A percentile compares a stretch with the other conserved stretches of the same genome.
phyloP scores from a whole-genome alignment of 2,888 invertebrate species.

The Sisyra nigra region DNA sequence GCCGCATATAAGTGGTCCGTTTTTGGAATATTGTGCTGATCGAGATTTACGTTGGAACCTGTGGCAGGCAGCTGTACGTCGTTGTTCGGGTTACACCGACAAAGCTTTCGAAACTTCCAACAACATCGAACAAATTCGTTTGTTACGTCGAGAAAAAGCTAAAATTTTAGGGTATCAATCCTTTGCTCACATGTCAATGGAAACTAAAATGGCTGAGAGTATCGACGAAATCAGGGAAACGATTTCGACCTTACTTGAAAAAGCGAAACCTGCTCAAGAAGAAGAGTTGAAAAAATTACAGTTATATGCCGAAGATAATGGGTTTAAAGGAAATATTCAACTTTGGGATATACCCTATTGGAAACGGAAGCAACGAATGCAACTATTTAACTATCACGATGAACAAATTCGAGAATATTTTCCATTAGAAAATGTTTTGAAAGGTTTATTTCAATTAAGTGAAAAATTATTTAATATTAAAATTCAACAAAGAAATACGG shows the following conservation, averaged over 20 bases:
- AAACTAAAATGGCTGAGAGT: constrained; percentile 82
- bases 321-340: constrained; percentile 47
- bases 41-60: constrained; percentile 62
- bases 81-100: constrained; percentile 50
- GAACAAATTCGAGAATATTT: constrained; percentile 64
- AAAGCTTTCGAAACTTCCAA: constrained; percentile 51
- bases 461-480: constrained; percentile 63
- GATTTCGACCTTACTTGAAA: constrained; percentile 46
- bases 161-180: constrained; percentile 59
- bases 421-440: constrained; percentile 63
- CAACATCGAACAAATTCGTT: constrained; percentile 62
- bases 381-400: constrained; percentile 51
- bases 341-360: constrained; percentile 82
- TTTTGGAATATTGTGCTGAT: constrained; percentile 75
- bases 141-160: constrained; percentile 51
- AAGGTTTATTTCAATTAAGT: constrained; percentile 58
- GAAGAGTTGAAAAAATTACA: constrained; percentile 54
- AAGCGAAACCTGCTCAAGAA: constrained; percentile 58
- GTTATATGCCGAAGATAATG: constrained; percentile 46
- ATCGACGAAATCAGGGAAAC: constrained; percentile 56
- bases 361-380: constrained; percentile 56
- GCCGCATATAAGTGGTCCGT: constrained; percentile 51
- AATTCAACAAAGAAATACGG: constrained; percentile 46
- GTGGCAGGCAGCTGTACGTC: constrained; percentile 63
- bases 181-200: constrained; percentile 78